Conservation (phyloP, 2,888 invertebrate species). For the Carcina quercana region DNA sequence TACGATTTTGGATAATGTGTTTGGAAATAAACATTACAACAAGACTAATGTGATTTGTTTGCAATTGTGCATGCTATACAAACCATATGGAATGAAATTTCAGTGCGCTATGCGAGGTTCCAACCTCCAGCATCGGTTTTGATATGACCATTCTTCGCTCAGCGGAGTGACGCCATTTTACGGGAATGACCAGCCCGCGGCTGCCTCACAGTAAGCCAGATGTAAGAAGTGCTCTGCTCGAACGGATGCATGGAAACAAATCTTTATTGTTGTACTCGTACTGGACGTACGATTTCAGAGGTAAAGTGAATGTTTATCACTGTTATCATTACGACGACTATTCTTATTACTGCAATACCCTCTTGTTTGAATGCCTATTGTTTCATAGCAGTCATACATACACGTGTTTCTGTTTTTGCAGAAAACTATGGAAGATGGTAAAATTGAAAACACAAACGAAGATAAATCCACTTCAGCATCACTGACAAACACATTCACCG, state of each 20-base stretch:
- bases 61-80: constrained; percentile 32
- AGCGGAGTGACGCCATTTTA: constrained; percentile 75
- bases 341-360: constrained; percentile 59
- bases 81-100: constrained; percentile 46
- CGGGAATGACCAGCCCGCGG: constrained; percentile 75
- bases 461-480: constrained; percentile 51
- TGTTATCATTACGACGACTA: constrained; percentile 44
- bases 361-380: constrained; percentile 67
- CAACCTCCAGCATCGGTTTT: constrained; percentile 45
- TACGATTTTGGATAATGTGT: constrained; percentile 61
- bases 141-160: constrained; percentile 66
- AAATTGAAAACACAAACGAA: constrained; percentile 56
- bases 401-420: constrained; percentile 62
- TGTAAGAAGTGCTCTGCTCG: constrained; percentile 62
- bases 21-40: constrained; percentile 65
- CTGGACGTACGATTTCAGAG: constrained; percentile 72
- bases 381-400: constrained; percentile 53
- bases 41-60: constrained; percentile 39
- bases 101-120: constrained; percentile 39
- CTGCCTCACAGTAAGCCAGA: constrained; percentile 67
- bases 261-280: constrained; percentile 65
- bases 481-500: constrained; percentile 48
- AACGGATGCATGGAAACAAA: constrained; percentile 70
- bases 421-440: constrained; percentile 76
- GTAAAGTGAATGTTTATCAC: constrained; percentile 39